Evolutionary conservation across 92 coral and sea anemone genomes (phyloP), one percentile per base, ranked within the genome.

Genomic region (Micromussa lordhowensis): DNA sequence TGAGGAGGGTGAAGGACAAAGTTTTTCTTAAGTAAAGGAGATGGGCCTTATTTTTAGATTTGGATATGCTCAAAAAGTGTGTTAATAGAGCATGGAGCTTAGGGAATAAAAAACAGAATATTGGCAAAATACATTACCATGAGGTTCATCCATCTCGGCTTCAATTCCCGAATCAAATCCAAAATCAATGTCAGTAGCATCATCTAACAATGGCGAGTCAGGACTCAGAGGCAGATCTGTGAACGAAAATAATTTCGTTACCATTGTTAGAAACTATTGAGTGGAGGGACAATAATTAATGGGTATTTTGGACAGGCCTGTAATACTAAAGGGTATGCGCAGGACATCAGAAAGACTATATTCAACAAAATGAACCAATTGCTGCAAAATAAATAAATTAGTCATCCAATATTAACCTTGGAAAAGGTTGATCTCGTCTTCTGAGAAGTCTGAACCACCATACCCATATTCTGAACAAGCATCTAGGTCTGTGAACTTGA

Each of bases 91-190:
- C 0, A 4, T 9, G 29, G 29, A 24, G 68, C 68, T 24, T 0
- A 61, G 11, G 14, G 13, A 17, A 15, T 15, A 55, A 5, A 0
- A 61, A 59, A 59, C 66, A 61, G 26, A 59, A 59, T 9, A 61
- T 1, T 26, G 17, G 26, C 29, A 66, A 26, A 26, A 26, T 18
- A 66, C 40, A 90, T 86, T 66, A 97, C 99, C 99, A 68, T 91
- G 93, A 34, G 69, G 68, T 55, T 97, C 99, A 75, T 96, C 98
- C 83, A 97, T 92, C 77, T 97, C 99, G 30, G 98, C 99, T 58
- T 97, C 99, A 69, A 97, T 97, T 36, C 99, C 99, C 18, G 99
- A 97, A 68, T 97, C 99, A 88, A 86, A 94, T 81, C 95, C 94
- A 64, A 93, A 81, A 32, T 94, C 94, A 68, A 91, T 80, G 29